A percentile compares a stretch with the other conserved stretches of the same genome.
Conservation (phyloP, 2,797 vertebrate species). For the Garrulus glandarius region DNA sequence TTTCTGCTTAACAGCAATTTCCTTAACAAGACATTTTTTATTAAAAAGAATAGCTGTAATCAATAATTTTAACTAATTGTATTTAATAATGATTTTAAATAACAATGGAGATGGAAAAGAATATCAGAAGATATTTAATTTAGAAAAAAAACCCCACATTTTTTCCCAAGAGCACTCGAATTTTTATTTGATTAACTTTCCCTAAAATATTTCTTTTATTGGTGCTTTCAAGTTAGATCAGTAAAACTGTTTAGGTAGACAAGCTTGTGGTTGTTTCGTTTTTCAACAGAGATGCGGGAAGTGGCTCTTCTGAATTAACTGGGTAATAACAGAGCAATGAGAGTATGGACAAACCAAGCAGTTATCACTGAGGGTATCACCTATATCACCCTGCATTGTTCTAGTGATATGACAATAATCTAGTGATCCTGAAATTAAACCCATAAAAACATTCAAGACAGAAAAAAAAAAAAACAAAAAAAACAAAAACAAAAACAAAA, state of each 20-base stretch:
- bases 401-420: neutral
- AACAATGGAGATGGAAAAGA: neutral
- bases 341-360: neutral
- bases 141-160: neutral
- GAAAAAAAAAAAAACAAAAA: too few relatives aligned
- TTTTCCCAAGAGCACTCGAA: neutral
- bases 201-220: neutral
- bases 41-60: neutral
- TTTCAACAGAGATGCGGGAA: neutral
- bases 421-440: neutral
- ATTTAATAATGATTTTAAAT: neutral
- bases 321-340: neutral
- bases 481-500: neutral
- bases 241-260: neutral
- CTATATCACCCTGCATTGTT: neutral
- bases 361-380: fast-evolving
- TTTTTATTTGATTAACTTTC: neutral
- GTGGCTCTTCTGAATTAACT: neutral
- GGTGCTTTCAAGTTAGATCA: neutral
- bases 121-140: neutral
- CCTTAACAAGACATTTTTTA: neutral
- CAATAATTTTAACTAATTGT: fast-evolving
- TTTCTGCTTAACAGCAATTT: neutral
- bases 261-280: neutral
- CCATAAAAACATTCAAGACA: fast-evolving